These are phyloP conservation scores for Pluvianellus socialis DNA, from an alignment of 2,113 vertebrate species.

Conservation along the genomic window DNA sequence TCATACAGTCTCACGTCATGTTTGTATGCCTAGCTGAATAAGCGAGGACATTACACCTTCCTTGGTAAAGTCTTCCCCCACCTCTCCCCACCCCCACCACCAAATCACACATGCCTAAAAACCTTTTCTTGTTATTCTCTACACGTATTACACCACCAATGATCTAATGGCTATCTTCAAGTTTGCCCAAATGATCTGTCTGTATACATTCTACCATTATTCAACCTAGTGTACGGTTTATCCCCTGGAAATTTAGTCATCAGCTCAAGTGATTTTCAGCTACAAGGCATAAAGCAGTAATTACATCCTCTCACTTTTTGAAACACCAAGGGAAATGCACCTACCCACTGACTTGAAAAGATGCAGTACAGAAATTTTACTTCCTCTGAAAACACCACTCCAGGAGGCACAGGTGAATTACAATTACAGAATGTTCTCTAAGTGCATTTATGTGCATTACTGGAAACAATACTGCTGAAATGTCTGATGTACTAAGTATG, in stretches of 20 bases:
- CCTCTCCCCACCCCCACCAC: no score
- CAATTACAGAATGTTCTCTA: neutral
- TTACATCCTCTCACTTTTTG: neutral
- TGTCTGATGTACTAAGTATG: neutral
- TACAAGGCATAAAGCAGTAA: constrained; percentile 8
- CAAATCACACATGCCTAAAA: neutral
- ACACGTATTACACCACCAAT: neutral
- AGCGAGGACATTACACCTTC: neutral
- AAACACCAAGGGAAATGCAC: neutral
- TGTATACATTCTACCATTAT: neutral
- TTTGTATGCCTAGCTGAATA: neutral
- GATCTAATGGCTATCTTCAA: neutral
- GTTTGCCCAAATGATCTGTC: neutral
- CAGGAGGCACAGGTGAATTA: neutral
- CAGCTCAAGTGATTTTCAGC: constrained; percentile 16
- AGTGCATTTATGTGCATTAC: neutral
- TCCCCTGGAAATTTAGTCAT: constrained; percentile 22
- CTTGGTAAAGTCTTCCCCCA: neutral
- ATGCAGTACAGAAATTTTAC: neutral
- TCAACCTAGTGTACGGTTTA: neutral
- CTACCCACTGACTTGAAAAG: neutral
- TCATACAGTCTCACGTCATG: neutral
- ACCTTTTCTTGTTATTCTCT: neutral
- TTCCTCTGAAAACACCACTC: constrained; percentile 1
- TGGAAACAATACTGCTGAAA: neutral